Base-by-base conservation (phyloP, 2,888 invertebrate genomes). In the Hirtodrosophila histrioides region DNA sequence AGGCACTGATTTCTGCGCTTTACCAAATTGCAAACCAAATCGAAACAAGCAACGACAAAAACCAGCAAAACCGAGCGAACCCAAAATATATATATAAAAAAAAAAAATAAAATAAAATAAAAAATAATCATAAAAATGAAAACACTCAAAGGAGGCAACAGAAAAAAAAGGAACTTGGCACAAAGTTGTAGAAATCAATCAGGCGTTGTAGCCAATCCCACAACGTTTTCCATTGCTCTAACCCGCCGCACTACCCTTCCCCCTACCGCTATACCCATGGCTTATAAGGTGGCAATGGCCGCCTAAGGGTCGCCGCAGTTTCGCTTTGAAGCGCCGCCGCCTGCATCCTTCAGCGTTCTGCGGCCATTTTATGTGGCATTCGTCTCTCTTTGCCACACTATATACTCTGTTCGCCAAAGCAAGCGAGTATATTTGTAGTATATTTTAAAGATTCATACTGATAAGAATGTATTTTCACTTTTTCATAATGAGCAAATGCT, bases 141-240 rank as follows among this genome's bases (percentile, higher is more conserved):
- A 12, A 68, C 55, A 57, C 70, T 66, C 50, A 67, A 64, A 61
- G 44, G 17, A 17, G 43, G 39, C 5, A 44, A 54, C 40, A 44
- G 49, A 27, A 24, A 17, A 46, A 44, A 69, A 66, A 41, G 62
- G 44, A 83, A 67, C 76, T 71, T 66, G 65, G 65, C 65, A 61
- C 65, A 77, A 86, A 75, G 63, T 77, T 82, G 64, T 68, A 60
- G 70, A 72, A 86, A 86, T 86, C 81, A 81, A 85, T 86, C 86
- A 83, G 72, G 51, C 73, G 65, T 66, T 73, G 11, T 39, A 55
- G 36, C 48, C 56, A 44, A 29, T 37, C 43, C 69, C 46, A 39
- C 39, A 33, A 35, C 12, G 24, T 7, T 31, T 17, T 8, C 10
- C 33, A 36, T 40, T n/a, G n/a, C n/a, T 11, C n/a, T 31, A 31